Evolutionary conservation across 2,888 invertebrate genomes (phyloP), one percentile per base, ranked within the genome.

Genomic region (Ochropleura leucogaster): DNA sequence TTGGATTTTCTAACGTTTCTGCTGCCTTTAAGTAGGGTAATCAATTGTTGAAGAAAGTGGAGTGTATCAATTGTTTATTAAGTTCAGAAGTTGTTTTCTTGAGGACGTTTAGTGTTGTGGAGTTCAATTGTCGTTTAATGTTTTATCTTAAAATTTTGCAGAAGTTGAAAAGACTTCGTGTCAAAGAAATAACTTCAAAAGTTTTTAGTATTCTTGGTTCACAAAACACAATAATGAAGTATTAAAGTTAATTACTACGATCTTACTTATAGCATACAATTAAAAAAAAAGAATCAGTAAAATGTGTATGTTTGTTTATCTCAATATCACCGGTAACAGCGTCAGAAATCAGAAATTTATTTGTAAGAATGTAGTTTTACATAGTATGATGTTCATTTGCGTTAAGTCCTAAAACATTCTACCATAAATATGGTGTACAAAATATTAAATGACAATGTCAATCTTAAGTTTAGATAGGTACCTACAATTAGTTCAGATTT

Each of bases 1-100:
- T 82, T 78, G 20, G 46, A 80, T 82, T 82, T 85, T 75, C 68
- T 65, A 72, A 18, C 40, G 42, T 65, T 82, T 82, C 68, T 74
- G 71, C 16, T 70, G 53, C 14, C 20, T 57, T 44, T 49, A 76
- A 82, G 82, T 82, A 42, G 68, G 72, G 63, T 76, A 73, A 82
- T 77, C 57, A 40, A 49, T 72, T 70, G 62, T 70, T 47, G 42
- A n/a, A 42, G 67, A 70, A 80, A 80, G 44, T 80, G 40, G 80
- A 73, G 53, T 73, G 74, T 67, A 67, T 55, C 69, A 55, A 59
- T 64, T 64, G 66, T n/a, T 72, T 59, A 72, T 57, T 66, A 69
- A 49, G 20, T 57, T 83, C n/a, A 49, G 10, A 57, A 60, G 12
- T 30, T 14, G 8, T 51, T n/a, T n/a, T 55, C 12, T 47, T 40